Evolutionary conservation across 2,113 vertebrate species (phyloP).

Genomic region (Nothoprocta perdicaria): DNA sequence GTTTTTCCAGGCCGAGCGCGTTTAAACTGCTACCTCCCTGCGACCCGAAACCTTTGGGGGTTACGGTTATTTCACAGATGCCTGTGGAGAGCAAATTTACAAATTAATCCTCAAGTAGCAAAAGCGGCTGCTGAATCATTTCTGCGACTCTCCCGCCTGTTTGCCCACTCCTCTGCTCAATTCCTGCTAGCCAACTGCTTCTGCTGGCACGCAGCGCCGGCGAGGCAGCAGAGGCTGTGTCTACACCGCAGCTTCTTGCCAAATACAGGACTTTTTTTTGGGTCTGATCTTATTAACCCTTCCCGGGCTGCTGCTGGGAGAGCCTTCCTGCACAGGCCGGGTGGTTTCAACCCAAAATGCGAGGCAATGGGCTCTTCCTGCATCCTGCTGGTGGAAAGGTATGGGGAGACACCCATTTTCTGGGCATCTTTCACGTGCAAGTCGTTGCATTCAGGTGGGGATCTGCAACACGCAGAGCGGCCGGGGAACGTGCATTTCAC

Average conservation of each 20-base stretch:
- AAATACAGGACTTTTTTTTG: background rate
- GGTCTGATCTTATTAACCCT: background rate
- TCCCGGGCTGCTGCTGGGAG: background rate
- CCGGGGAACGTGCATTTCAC: fast-evolving
- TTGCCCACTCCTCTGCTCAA: conserved; percentile 60
- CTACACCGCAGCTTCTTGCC: background rate
- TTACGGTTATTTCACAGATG: conserved; percentile 47
- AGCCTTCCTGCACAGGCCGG: no score
- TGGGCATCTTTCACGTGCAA: background rate
- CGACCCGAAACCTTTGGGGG: conserved; percentile 2
- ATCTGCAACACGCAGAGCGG: fast-evolving
- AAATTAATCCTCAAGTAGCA: conserved; percentile 59
- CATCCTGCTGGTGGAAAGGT: background rate
- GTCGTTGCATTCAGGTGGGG: no score
- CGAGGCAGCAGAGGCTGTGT: background rate
- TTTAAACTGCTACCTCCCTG: background rate
- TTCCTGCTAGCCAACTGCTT: background rate
- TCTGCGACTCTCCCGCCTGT: background rate
- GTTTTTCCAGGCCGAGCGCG: background rate
- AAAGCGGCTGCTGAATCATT: conserved; percentile 36
- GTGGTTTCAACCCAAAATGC: no score
- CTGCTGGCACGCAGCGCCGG: background rate
- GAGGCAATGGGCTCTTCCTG: no score
- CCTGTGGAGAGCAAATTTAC: conserved; percentile 61
- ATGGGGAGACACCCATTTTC: background rate